These are phyloP conservation scores for Linyphia triangularis DNA, from an alignment of 2,888 invertebrate genomes.

Conservation along the genomic window DNA sequence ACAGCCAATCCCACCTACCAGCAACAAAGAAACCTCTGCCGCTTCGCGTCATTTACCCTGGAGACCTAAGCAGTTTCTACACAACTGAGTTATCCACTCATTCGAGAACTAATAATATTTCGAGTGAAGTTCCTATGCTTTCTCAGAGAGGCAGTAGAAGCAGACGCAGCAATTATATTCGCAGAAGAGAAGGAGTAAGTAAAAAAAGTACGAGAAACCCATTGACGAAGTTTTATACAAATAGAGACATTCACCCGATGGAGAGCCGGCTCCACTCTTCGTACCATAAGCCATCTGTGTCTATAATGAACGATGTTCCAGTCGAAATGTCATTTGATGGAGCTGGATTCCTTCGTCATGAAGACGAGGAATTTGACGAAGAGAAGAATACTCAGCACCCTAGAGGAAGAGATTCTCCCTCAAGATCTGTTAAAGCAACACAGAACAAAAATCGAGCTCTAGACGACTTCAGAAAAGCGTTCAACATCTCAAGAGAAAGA, in stretches of 20 bases:
- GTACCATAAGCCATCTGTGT: slow-evolving; percentile 61
- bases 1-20: slow-evolving; percentile 24
- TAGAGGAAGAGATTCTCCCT: neutral
- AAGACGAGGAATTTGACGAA: slow-evolving; percentile 48
- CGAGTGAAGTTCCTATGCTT: neutral
- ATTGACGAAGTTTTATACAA: neutral
- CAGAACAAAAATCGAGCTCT: slow-evolving; percentile 30
- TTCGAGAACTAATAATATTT: neutral
- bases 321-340: slow-evolving; percentile 69
- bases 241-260: neutral
- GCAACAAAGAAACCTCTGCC: slow-evolving; percentile 65
- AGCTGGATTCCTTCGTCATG: slow-evolving; percentile 68
- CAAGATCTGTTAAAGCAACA: neutral
- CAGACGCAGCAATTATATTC: slow-evolving; percentile 15
- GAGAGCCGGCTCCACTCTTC: slow-evolving; percentile 52
- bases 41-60: slow-evolving; percentile 57
- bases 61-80: slow-evolving; percentile 64
- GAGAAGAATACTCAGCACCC: neutral
- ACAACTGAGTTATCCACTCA: too few relatives aligned
- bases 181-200: neutral
- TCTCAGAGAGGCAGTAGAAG: neutral
- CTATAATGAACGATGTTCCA: slow-evolving; percentile 63
- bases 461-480: slow-evolving; percentile 51
- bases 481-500: slow-evolving; percentile 36
- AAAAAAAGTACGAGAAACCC: neutral